A percentile compares a stretch with the other conserved stretches of the same genome.
Evolutionary conservation across 2,888 invertebrate species (phyloP).

Genomic region (Noctua janthe): DNA sequence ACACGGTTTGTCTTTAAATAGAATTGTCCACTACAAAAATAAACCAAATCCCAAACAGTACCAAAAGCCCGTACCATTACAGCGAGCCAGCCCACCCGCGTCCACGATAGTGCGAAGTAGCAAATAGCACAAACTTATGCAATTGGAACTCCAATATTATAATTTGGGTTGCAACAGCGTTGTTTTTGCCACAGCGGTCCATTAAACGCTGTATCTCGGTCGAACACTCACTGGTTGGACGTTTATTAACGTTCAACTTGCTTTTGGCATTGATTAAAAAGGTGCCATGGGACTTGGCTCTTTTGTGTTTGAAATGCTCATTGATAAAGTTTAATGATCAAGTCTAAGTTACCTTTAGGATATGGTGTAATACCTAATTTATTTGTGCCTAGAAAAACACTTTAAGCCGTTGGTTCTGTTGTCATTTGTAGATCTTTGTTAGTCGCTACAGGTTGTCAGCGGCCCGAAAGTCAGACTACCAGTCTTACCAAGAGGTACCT

Average conservation of each 20-base stretch:
- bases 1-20: background rate
- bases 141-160: constrained; percentile 89
- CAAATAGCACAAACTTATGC: constrained; percentile 88
- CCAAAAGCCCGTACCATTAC: constrained; percentile 55
- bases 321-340: background rate
- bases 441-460: too few species aligned
- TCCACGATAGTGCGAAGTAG: constrained; percentile 84
- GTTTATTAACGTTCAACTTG: constrained; percentile 56
- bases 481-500: too few species aligned
- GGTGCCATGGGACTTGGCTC: background rate
- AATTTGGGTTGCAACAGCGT: constrained; percentile 85
- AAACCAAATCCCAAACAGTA: background rate
- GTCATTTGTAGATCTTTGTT: background rate
- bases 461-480: too few species aligned
- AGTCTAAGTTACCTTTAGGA: background rate
- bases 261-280: constrained; percentile 54
- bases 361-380: background rate
- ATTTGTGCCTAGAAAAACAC: background rate
- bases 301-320: background rate
- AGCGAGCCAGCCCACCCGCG: constrained; percentile 61
- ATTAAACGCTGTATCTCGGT: constrained; percentile 83
- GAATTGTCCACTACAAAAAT: background rate
- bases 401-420: background rate
- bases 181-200: constrained; percentile 83
- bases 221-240: constrained; percentile 73